phyloP scores from a whole-genome alignment of 2,113 vertebrate genomes.

The Callocephalon fimbriatum region DNA sequence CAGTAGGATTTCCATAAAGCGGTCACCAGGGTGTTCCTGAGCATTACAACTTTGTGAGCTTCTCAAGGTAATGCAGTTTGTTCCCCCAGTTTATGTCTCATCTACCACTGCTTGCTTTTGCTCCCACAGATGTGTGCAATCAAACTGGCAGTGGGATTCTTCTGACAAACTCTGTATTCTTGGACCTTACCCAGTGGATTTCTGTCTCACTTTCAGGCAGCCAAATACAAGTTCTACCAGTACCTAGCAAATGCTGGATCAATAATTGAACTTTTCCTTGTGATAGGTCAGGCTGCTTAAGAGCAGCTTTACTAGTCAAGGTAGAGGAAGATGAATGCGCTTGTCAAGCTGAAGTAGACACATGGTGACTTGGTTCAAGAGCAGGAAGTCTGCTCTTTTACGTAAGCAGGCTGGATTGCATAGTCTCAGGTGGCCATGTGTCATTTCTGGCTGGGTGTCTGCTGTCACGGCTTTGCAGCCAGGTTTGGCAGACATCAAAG shows the following conservation, averaged over 20 bases:
- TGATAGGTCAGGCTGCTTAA: neutral
- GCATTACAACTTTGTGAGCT: neutral
- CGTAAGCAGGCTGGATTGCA: accelerated
- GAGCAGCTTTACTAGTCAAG: neutral
- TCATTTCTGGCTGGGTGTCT: neutral
- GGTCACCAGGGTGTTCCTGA: neutral
- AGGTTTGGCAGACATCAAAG: neutral
- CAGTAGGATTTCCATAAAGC: neutral
- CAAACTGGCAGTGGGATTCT: neutral
- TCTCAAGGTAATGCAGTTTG: neutral
- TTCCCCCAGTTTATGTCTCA: neutral
- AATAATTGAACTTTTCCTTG: neutral
- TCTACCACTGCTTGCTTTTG: neutral
- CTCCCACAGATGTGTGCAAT: neutral
- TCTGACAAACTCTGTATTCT: neutral
- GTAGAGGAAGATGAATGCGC: neutral
- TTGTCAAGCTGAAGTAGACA: neutral
- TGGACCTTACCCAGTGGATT: neutral
- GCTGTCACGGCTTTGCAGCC: neutral
- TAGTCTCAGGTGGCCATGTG: accelerated
- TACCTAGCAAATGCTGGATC: neutral
- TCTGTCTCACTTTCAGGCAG: neutral
- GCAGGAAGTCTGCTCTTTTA: neutral
- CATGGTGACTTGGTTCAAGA: accelerated
- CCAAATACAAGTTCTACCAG: neutral